Base-by-base conservation (phyloP, 2,113 vertebrate genomes). In the Suricata suricatta region DNA sequence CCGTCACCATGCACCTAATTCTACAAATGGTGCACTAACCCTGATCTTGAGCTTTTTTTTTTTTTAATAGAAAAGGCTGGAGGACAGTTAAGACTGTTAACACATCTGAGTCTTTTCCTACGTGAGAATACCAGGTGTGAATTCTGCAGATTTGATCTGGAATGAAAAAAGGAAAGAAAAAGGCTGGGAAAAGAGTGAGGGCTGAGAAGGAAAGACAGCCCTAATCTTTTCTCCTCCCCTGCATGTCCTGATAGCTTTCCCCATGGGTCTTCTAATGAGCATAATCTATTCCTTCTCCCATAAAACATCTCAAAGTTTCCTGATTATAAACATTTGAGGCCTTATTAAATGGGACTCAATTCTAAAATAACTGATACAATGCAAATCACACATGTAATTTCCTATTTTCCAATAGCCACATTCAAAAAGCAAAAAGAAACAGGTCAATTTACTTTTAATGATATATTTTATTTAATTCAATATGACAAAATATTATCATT, bases 351-450 rank as follows among this genome's bases (percentile, higher is more conserved):
- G n/a, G 25, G 1, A 47, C 27, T 47, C 47, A 76, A 47, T 76
- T 76, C 41, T 76, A 47, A 76, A 60, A 60, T 60, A 60, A 83
- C 13, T 54, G 35, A 93, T 3, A n/a, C 5, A 85, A 79, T 44
- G 25, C 2, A 13, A 80, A 33, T 6, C 10, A 68, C 7, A 33
- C 29, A 27, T 31, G 0, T 33, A 84, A 95, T 64, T 77, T 50
- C 13, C n/a, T 77, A 81, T 38, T 74, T 95, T 93, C 81, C 79
- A 88, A 71, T 38, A 89, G 31, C 12, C 15, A 81, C 38, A 63
- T 66, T 50, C 3, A 52, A 81, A 74, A 14, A 69, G 47, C 0
- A 41, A 88, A 93, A 85, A 63, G 3, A 88, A 76, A 21, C 2
- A 47, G 35, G 11, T 27, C 5, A 35, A 50, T 88, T 69, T 83